Conservation (phyloP, 2,797 vertebrate genomes). For the Huso huso region DNA sequence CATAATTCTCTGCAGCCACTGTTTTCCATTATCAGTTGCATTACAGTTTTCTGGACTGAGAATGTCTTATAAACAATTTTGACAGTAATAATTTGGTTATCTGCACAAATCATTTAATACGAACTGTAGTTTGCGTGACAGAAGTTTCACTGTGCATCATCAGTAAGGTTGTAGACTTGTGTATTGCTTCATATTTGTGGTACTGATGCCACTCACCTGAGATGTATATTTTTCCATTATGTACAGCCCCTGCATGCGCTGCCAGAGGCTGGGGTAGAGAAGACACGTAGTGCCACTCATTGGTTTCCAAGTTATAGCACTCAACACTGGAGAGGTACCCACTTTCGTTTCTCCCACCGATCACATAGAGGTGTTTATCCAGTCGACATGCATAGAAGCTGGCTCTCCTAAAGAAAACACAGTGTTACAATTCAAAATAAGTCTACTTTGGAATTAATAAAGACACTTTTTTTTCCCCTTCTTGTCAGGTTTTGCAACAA, state of each 20-base stretch:
- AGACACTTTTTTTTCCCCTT: too few relatives aligned
- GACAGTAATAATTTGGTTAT: too few relatives aligned
- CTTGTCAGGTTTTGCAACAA: too few relatives aligned
- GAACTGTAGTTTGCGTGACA: too few relatives aligned
- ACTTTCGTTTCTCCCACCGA: slow-evolving; percentile 90
- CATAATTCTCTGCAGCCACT: too few relatives aligned
- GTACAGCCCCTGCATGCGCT: slow-evolving; percentile 90
- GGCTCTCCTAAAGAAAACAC: slow-evolving; percentile 76
- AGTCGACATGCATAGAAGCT: slow-evolving; percentile 96
- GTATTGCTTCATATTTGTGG: not conserved
- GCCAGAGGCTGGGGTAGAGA: slow-evolving; percentile 90
- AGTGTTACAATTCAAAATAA: not conserved
- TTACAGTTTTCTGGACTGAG: too few relatives aligned
- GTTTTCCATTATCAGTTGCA: too few relatives aligned
- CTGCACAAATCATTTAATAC: too few relatives aligned
- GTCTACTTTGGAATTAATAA: too few relatives aligned
- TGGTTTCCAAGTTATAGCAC: slow-evolving; percentile 94
- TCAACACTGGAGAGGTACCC: slow-evolving; percentile 97
- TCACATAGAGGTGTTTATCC: slow-evolving; percentile 94
- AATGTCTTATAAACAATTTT: too few relatives aligned
- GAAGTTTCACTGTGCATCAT: too few relatives aligned
- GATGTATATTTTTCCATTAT: slow-evolving; percentile 97
- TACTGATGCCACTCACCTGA: slow-evolving; percentile 71
- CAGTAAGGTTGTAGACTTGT: too few relatives aligned
- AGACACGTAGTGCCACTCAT: slow-evolving; percentile 95